Conservation (phyloP, 2,888 invertebrate genomes). For the Ochlodes sylvanus region DNA sequence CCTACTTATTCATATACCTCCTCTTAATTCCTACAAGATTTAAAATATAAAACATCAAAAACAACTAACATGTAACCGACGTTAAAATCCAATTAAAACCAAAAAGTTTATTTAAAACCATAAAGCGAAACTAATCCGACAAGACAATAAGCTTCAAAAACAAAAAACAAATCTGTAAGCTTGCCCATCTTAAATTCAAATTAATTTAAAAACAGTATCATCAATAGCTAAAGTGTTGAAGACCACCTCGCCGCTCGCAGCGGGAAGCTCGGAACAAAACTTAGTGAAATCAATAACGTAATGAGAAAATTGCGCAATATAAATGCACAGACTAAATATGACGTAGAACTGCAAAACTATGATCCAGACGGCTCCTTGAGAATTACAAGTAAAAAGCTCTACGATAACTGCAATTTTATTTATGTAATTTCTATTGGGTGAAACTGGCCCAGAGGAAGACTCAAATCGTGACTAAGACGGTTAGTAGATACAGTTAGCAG, state of each 20-base stretch:
- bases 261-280: conserved; percentile 73
- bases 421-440: no score
- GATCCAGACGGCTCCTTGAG: neutral
- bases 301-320: conserved; percentile 79
- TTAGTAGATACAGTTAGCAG: no score
- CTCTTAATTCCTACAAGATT: no score
- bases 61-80: neutral
- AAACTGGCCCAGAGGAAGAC: no score
- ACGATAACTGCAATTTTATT: neutral
- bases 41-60: no score
- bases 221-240: conserved; percentile 48
- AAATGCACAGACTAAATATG: conserved; percentile 24
- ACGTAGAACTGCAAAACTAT: neutral
- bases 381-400: neutral
- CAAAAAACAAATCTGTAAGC: conserved; percentile 3
- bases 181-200: conserved; percentile 9
- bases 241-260: conserved; percentile 56
- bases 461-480: no score
- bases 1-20: no score
- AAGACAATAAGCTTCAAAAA: conserved; percentile 4
- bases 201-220: conserved; percentile 29
- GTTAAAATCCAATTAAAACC: neutral
- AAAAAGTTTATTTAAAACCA: neutral
- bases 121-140: neutral
- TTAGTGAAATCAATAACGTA: conserved; percentile 80